Evolutionary conservation across 2,113 vertebrate genomes (phyloP), one percentile per base, ranked within the genome.

Genomic region (Ctenodactylus gundi): DNA sequence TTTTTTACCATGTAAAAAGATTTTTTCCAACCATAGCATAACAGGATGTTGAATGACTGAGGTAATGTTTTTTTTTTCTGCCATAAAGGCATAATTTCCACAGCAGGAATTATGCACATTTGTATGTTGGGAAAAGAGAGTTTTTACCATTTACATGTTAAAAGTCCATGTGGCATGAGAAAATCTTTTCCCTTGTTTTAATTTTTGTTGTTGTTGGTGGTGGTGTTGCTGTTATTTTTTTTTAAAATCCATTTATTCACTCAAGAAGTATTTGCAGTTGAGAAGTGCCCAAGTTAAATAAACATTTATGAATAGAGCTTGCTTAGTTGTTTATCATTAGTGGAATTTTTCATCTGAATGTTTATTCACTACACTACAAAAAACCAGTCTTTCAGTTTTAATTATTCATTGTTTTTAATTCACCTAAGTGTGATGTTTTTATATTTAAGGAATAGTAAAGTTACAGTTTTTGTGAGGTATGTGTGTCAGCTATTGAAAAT

Each of bases 381-480:
- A 96, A 98, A 98, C 94, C 83, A 39, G 17, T 49, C 80, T 97
- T 97, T 89, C 60, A 31, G 80, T 96, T 96, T 98, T 97, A 97
- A 97, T 97, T 93, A 86, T 13, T 96, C 90, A 97, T 98, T 96
- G 57, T 97, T 95, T 98, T 96, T 97, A 97, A 92, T 97, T 98
- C 98, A 98, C 96, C 95, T 77, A 90, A 91, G 75, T 97, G 94
- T 94, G 96, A 72, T 97, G 97, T 96, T 96, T 98, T 97, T 97
- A 89, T 98, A 94, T 98, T 97, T 93, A 96, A 98, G 95, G 95
- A 88, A 21, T 97, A 97, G 96, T 98, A 95, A 95, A 95, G 72
- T 97, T 97, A 94, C 3, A 55, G 31, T 85, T 98, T 97, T 95
- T 96, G 96, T 97, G 92, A 98, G 97, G 94, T 97, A 86, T 94